Evolutionary conservation across 2,797 vertebrate species (phyloP), one percentile per base, ranked within the genome.

Genomic region (Acridotheres tristis): DNA sequence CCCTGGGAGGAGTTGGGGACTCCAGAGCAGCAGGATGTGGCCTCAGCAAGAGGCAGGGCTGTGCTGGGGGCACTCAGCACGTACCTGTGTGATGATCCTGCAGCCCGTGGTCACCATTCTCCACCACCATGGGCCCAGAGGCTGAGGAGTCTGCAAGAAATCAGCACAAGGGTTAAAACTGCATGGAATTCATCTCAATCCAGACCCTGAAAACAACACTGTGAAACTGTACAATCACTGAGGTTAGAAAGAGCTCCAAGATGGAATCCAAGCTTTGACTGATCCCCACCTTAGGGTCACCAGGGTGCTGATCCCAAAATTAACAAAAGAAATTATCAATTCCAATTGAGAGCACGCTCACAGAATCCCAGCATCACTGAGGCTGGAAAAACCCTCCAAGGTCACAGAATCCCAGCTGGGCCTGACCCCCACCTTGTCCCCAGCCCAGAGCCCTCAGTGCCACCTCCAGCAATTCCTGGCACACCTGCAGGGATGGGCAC

Each of bases 21-120:
- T 13, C 32, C 68, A 45, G 19, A 45, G 47, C 40, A 4, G 27
- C 9, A 26, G 11, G 58, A 61, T 1, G 40, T 40, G 40, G 40
- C 40, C 40, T 15, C 40, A 40, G 40, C 13, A 40, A 40, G 5
- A n/a, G 8, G 40, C 11, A 32, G n/a, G 0, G 1, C 14, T 0
- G 0, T 1, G 38, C 3, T 13, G 26, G 18, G 53, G 51, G 53
- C 30, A 21, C 40, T 1, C 45, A 29, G 42, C 42, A 98, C 98
- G 96, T 98, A 99, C 99, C 99, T 97, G 98, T 89, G 65, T 63
- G 96, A 85, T 97, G 97, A 54, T 97, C 98, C 91, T 97, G 97
- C 90, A 97, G 94, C 62, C 98, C 98, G 77, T 99, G 98, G 94
- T 99, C 98, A 30, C 99, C 99, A 4, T 99, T 99, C 96, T 98